Base-by-base conservation (phyloP, 2,113 vertebrate species). In the Toxotes chatareus region DNA sequence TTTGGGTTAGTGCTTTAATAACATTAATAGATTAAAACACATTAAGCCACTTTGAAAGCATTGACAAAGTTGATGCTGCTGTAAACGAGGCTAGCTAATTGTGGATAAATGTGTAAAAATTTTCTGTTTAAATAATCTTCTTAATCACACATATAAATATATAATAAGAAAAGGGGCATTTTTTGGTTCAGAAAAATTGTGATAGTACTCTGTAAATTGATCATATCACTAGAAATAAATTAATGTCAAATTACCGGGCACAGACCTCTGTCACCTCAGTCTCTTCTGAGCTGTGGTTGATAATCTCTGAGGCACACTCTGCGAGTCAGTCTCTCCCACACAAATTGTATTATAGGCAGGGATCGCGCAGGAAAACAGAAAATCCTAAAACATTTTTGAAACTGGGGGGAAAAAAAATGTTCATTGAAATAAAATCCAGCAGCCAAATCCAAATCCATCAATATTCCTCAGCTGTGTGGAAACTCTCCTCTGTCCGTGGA, bases 351-450 rank as follows among this genome's bases (percentile, higher is more conserved):
- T 11, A n/a, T 23, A 7, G 7, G 21, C 21, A 55, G 51, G 21
- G 21, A 9, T 55, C 21, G 7, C 8, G 11, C 9, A n/a, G 9
- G 51, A 55, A 51, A 6, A 51, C 3, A 51, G 49, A 51, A 51
- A 46, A 46, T 46, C 4, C 13, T 46, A 4, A 46, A 46, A 46
- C 14, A 17, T 19, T 19, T 19, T 19, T 49, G 16, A 47, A 47
- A 17, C 4, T 49, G 5, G 13, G 14, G 14, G 5, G 4, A 46
- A 19, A 19, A 19, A 0, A 55, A 23, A n/a, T 56, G 14, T 56
- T 56, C 53, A 56, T 56, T 56, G 27, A 56, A 56, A 56, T 56
- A 56, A 56, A 56, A 56, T 56, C n/a, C n/a, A 56, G 53, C 23
- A 12, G 9, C 49, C 49, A 51, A 51, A 51, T 51, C 49, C 12